Base-by-base conservation (phyloP, 2,888 invertebrate species). In the Pachycephus smyrnensis region DNA sequence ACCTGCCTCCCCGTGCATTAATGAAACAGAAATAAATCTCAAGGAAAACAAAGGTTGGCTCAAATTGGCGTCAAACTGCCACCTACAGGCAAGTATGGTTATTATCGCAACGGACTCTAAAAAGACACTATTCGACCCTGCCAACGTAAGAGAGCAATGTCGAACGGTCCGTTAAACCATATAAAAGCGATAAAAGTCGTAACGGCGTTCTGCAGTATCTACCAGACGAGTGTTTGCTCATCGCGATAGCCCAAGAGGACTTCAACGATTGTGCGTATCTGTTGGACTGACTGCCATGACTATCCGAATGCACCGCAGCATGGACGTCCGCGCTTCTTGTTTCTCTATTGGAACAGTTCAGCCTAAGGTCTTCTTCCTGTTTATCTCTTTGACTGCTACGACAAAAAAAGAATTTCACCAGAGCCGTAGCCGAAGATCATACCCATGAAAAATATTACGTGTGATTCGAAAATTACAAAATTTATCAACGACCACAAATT, bases 191-290 rank as follows among this genome's bases (percentile, higher is more conserved):
- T 83, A 84, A 80, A 80, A 55, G 78, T 76, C 73, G 55, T 75
- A 79, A 77, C 81, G 78, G 81, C 81, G 84, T 85, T 85, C 85
- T 82, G 82, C 81, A 84, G 79, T 86, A 86, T 86, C 85, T 85
- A 83, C 79, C 75, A 71, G 75, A 73, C 76, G 75, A 82, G 77
- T 82, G 84, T 82, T 84, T 83, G 78, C 81, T 86, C 84, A 82
- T 85, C 84, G 81, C 81, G 83, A 86, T 78, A 78, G 78, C 78
- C 55, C 73, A 75, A 82, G 77, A 76, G 71, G 23, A 74, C 40
- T 77, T 79, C 76, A 78, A 82, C 40, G 82, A 84, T 85, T 81
- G 79, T 75, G 68, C 78, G 82, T 84, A 81, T 85, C 81, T 73
- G 73, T n/a, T 71, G 69, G 55, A 55, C 55, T 55, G 55, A 23